Base-by-base conservation (phyloP, 2,113 vertebrate species). In the Pelobates fuscus region DNA sequence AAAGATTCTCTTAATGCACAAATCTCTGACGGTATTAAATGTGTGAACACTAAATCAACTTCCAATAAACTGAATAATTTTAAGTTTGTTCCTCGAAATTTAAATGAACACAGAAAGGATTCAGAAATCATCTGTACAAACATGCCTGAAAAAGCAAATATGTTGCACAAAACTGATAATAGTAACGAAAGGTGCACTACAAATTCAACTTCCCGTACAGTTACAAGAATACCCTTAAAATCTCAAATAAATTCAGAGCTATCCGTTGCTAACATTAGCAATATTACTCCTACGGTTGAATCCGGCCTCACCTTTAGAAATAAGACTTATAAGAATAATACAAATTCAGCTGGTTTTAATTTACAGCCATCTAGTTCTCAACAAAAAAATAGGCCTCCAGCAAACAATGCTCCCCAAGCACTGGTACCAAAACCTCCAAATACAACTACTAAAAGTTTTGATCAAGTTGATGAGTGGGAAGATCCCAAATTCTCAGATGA, bases 401-500 rank as follows among this genome's bases (percentile, higher is more conserved):
- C 5, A 6, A 44, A 59, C 10, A 12, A 14, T 7, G 20, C 12
- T 30, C 5, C 18, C 26, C 60, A 49, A 12, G 6, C 26, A 25
- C 7, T 25, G 2, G 24, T 29, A 3, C 70, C 70, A 18, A 67
- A 78, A 29, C 76, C 79, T 58, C 46, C 1, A 58, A 81, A 73
- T 63, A 10, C 30, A 52, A 64, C 78, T 63, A 87, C 86, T 64
- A 84, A 81, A 20, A 1, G 1, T 29, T 25, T 70, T 59, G 27
- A 80, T 2, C 67, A 57, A 0, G 80, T 82, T 68, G 85, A 86
- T 79, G 85, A 89, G 24, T 91, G 91, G 87, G 88, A 86, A 65
- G 89, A 90, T 70, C 83, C 78, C 0, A 86, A 82, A 41, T 87
- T 91, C 80, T 83, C 87, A 41, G 85, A 81, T 76, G 88, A 93